Evolutionary conservation across 2,113 vertebrate species (phyloP).

Genomic region (Lophotis ruficrista): DNA sequence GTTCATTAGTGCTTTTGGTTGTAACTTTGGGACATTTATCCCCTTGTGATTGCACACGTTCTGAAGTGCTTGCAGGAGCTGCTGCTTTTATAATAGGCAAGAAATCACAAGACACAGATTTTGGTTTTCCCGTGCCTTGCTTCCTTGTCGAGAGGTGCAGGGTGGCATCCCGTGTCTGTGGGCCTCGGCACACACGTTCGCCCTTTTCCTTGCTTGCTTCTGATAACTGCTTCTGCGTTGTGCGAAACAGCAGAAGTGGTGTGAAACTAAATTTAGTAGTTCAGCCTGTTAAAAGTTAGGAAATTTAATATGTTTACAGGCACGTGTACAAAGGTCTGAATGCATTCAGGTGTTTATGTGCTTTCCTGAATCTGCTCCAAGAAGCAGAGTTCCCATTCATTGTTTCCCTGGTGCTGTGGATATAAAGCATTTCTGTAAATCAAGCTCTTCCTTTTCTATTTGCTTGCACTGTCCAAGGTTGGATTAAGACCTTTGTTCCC

Average conservation of each 20-base stretch:
- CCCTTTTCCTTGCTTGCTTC: fast-evolving
- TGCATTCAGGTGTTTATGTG: background rate
- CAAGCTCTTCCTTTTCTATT: background rate
- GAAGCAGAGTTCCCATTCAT: background rate
- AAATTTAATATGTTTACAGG: background rate
- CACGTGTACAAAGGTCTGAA: fast-evolving
- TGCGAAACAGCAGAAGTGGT: background rate
- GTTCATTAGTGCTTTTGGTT: background rate
- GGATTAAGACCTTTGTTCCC: background rate
- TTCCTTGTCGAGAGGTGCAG: background rate
- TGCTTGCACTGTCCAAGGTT: background rate
- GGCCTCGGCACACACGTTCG: fast-evolving
- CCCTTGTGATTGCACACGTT: fast-evolving
- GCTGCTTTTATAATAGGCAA: background rate
- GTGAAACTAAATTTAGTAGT: too few relatives aligned
- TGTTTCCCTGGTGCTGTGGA: too few relatives aligned
- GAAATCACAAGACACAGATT: fast-evolving
- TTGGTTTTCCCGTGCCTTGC: too few relatives aligned
- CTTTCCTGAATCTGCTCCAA: background rate
- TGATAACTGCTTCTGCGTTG: background rate
- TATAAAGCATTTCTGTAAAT: background rate
- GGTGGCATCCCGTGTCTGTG: fast-evolving
- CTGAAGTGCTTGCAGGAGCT: background rate
- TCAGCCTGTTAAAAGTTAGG: background rate
- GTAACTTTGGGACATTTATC: fast-evolving